Conservation (phyloP, 2,113 vertebrate species). For the Rhinogobius similis region DNA sequence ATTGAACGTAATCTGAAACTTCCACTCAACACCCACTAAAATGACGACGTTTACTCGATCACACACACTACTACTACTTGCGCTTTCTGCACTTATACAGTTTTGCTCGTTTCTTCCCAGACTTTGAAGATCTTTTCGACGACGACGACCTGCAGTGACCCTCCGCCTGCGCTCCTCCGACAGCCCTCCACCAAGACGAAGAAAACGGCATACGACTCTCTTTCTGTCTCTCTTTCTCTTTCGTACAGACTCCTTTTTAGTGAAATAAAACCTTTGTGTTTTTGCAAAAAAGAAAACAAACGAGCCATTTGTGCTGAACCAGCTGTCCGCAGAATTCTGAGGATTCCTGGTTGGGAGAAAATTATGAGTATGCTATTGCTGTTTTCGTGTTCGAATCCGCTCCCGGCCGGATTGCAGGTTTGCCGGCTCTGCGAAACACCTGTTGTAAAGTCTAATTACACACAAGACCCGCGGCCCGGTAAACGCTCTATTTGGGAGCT, state of each 20-base stretch:
- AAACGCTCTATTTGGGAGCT: constrained; percentile 37
- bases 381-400: constrained; percentile 72
- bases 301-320: constrained; percentile 33
- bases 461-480: constrained; percentile 47
- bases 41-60: no score
- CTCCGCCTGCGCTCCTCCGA: background rate
- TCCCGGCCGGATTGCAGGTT: constrained; percentile 72
- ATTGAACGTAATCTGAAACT: no score
- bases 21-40: no score
- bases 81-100: background rate
- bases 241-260: constrained; percentile 32
- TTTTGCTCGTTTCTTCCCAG: constrained; percentile 54
- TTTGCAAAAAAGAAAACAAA: constrained; percentile 22
- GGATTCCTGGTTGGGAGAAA: constrained; percentile 49
- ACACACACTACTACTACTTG: no score
- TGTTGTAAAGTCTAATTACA: constrained; percentile 79
- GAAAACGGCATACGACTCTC: constrained; percentile 1
- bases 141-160: constrained; percentile 88
- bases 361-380: constrained; percentile 71
- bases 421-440: constrained; percentile 68
- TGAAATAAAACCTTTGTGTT: constrained; percentile 75
- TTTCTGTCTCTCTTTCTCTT: constrained; percentile 7
- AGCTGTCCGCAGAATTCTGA: constrained; percentile 66
- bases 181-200: background rate
- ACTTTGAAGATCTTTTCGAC: constrained; percentile 91